Evolutionary conservation across 2,888 invertebrate species (phyloP).

Genomic region (Listrodromus nycthemerus): DNA sequence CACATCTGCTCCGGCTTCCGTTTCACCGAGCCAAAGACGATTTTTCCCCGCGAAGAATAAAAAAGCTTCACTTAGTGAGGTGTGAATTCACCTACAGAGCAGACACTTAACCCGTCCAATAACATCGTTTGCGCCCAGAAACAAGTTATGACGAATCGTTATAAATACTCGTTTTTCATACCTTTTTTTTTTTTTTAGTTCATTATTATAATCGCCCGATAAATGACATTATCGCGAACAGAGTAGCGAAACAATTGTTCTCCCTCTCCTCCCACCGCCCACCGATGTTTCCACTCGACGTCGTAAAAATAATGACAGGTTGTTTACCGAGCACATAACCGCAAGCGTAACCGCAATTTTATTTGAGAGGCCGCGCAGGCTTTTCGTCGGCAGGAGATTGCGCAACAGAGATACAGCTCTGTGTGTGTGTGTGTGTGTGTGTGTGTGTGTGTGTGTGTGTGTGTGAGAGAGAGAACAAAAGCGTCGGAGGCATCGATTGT

Average conservation of each 20-base stretch:
- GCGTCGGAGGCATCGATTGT: conserved; percentile 51
- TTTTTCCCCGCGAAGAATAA: conserved; percentile 45
- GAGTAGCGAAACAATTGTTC: conserved; percentile 59
- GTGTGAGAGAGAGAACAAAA: not conserved
- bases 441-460: too few relatives aligned
- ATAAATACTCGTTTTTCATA: conserved; percentile 4
- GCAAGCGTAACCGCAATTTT: conserved; percentile 69
- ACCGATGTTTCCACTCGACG: conserved; percentile 44
- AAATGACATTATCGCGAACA: not conserved
- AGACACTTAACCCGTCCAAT: not conserved
- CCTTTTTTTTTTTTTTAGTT: not conserved
- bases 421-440: too few relatives aligned
- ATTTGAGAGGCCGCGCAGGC: conserved; percentile 61
- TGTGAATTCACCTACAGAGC: not conserved
- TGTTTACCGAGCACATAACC: conserved; percentile 66
- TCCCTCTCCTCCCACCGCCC: too few relatives aligned
- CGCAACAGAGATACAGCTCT: conserved; percentile 39
- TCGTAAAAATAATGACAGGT: conserved; percentile 69
- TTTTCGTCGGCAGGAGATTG: conserved; percentile 29
- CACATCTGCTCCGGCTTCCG: conserved; percentile 60
- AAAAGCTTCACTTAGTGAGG: conserved; percentile 33
- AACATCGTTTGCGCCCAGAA: not conserved
- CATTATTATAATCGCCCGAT: conserved; percentile 18
- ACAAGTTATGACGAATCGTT: conserved; percentile 7
- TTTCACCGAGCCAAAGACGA: conserved; percentile 40